Percentiles rank a stretch among this genome's conserved stretches.
phyloP scores from a whole-genome alignment of 2,888 invertebrate genomes.

The Anaspis maculata region DNA sequence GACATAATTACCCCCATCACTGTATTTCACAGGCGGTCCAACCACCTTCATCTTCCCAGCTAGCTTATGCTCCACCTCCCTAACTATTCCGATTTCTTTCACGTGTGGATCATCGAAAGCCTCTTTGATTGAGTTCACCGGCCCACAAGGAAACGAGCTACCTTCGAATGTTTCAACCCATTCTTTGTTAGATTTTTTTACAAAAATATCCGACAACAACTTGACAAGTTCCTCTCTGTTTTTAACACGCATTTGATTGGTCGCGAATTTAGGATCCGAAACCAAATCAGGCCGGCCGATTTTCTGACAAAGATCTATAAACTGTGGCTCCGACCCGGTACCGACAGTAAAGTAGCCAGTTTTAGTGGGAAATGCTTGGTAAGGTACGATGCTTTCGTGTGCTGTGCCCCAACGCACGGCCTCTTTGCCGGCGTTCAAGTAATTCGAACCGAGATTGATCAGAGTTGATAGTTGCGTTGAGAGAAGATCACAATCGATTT shows the following conservation, averaged over 20 bases:
- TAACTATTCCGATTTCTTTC: constrained; percentile 59
- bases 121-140: constrained; percentile 77
- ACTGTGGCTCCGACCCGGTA: constrained; percentile 78
- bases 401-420: constrained; percentile 83
- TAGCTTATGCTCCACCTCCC: constrained; percentile 59
- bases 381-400: constrained; percentile 91
- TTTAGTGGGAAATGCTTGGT: constrained; percentile 78
- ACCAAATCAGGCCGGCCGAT: constrained; percentile 55
- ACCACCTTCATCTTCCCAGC: constrained; percentile 68
- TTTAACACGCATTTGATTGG: constrained; percentile 66
- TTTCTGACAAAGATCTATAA: constrained; percentile 59
- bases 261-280: constrained; percentile 55
- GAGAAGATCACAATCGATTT: constrained; percentile 88
- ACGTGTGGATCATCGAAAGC: constrained; percentile 88
- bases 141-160: constrained; percentile 79
- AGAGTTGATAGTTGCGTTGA: constrained; percentile 86
- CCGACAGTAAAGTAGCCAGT: constrained; percentile 83
- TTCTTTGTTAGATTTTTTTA: constrained; percentile 59
- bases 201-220: constrained; percentile 51
- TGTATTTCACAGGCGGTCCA: constrained; percentile 80
- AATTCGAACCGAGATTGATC: constrained; percentile 84
- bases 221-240: constrained; percentile 62
- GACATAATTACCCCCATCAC: constrained; percentile 60
- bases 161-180: constrained; percentile 68
- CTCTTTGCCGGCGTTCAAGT: constrained; percentile 74